A percentile compares a stretch with the other conserved stretches of the same genome.
Conservation (phyloP, 2,797 vertebrate species). For the Limnodromus scolopaceus region DNA sequence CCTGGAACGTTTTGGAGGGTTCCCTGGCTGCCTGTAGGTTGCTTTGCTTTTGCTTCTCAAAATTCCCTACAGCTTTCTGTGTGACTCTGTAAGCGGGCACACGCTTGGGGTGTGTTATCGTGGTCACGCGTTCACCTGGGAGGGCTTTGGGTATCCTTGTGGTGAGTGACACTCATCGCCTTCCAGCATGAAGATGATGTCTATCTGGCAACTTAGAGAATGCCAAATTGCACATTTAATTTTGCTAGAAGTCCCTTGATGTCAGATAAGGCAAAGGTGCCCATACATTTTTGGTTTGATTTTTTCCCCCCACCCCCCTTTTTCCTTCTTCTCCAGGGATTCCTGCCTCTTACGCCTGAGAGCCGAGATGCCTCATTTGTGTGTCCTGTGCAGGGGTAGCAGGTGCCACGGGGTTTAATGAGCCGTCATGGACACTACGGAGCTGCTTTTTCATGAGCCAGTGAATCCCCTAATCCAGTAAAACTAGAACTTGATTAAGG, state of each 20-base stretch:
- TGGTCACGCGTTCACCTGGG: too few relatives aligned
- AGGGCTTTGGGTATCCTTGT: not conserved
- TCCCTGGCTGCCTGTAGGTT: not conserved
- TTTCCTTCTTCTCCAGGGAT: not conserved
- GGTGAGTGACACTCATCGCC: constrained; percentile 17
- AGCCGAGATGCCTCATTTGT: not conserved
- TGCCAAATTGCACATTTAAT: not conserved
- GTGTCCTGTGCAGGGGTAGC: not conserved
- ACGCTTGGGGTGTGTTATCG: too few relatives aligned
- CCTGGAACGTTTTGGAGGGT: not conserved
- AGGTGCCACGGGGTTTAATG: constrained; percentile 34
- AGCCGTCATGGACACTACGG: not conserved
- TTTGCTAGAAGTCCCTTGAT: not conserved
- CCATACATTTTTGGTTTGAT: not conserved
- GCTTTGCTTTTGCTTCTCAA: too few relatives aligned
- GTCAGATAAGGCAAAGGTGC: not conserved
- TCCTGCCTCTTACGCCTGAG: not conserved
- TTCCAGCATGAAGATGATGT: not conserved
- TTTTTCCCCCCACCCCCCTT: too few relatives aligned
- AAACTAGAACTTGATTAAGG: constrained; percentile 44
- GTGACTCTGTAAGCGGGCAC: too few relatives aligned
- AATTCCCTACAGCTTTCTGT: too few relatives aligned
- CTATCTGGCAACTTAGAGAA: not conserved
- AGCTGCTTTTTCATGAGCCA: constrained; percentile 8
- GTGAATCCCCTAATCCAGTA: not conserved